Evolutionary conservation across 92 coral and sea anemone genomes (phyloP).

Genomic region (Zoanthus gigantus): DNA sequence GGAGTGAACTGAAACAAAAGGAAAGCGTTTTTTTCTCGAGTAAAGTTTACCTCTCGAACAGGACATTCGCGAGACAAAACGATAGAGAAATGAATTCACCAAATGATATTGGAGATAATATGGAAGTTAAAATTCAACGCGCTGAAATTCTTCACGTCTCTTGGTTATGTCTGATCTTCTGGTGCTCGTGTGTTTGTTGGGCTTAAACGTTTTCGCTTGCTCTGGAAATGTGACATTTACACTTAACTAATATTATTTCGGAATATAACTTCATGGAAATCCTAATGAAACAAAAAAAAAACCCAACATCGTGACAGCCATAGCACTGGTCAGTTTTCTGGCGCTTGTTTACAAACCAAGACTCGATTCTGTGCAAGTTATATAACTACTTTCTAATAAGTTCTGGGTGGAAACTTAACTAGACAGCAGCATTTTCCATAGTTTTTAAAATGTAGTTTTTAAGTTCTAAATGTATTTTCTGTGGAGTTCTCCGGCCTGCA

Average conservation of each 20-base stretch:
- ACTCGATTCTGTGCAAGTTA: not conserved
- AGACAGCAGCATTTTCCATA: no score
- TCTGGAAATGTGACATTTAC: not conserved
- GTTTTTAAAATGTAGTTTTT: no score
- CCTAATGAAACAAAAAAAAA: no score
- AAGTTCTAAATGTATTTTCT: no score
- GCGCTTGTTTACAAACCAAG: no score
- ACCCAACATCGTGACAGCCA: no score
- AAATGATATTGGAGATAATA: not conserved
- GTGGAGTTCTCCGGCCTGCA: no score
- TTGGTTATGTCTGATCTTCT: conserved; percentile 23
- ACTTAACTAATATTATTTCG: not conserved
- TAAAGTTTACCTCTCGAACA: not conserved
- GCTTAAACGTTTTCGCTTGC: not conserved
- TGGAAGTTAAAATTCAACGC: conserved; percentile 6
- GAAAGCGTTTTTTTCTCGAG: not conserved
- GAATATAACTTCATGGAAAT: not conserved
- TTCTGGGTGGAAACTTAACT: no score
- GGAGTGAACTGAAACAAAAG: not conserved
- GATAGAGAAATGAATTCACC: not conserved
- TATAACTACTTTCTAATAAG: no score
- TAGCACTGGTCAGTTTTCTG: no score
- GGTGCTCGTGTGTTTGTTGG: conserved; percentile 42
- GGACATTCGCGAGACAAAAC: not conserved
- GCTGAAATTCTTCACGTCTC: conserved; percentile 29